Percentiles rank a stretch among this genome's conserved stretches.
Evolutionary conservation across 2,113 vertebrate genomes (phyloP).

Genomic region (Hippocampus comes): DNA sequence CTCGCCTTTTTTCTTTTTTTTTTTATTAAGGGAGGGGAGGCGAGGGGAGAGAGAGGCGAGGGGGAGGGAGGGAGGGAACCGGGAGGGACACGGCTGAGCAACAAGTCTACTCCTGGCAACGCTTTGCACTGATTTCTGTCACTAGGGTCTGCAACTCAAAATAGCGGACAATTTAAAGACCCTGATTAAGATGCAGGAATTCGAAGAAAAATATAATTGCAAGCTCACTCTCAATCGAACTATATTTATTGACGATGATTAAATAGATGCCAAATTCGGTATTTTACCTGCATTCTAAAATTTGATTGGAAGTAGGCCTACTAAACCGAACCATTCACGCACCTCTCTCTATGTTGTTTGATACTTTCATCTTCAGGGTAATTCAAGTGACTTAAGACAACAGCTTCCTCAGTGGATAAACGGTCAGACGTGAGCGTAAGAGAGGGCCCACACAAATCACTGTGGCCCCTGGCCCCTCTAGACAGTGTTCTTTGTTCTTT

Average conservation of each 20-base stretch:
- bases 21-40: neutral
- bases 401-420: conserved; percentile 5
- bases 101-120: conserved; percentile 2
- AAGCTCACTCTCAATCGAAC: neutral
- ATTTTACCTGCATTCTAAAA: neutral
- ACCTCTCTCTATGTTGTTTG: neutral
- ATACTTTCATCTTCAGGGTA: conserved; percentile 26
- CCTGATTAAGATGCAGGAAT: neutral
- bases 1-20: conserved; percentile 5
- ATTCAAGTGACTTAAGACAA: conserved; percentile 35
- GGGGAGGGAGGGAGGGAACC: conserved; percentile 3
- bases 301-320: neutral
- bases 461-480: conserved; percentile 22
- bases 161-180: neutral
- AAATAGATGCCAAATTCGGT: neutral
- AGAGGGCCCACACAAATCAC: conserved; percentile 51
- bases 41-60: neutral
- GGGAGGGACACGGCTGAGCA: neutral
- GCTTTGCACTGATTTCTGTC: conserved; percentile 8
- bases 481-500: conserved; percentile 26
- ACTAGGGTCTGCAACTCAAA: neutral
- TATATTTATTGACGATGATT: neutral
- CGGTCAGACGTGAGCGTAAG: conserved; percentile 13
- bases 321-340: neutral
- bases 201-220: neutral